Conservation (phyloP, 2,888 invertebrate species). For the Trachelus iudaicus region DNA sequence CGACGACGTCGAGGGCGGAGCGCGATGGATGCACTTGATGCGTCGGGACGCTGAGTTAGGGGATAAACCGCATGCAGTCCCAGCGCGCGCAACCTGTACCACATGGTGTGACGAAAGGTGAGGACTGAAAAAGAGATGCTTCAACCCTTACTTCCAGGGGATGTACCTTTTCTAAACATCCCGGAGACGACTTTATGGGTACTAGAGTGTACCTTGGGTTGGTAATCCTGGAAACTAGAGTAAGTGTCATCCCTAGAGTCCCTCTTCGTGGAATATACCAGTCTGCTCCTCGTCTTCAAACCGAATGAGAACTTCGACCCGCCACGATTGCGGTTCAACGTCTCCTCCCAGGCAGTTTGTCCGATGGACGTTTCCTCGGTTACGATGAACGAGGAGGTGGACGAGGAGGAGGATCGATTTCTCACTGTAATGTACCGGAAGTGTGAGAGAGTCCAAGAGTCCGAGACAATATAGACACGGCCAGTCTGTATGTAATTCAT, state of each 20-base stretch:
- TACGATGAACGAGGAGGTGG: not conserved
- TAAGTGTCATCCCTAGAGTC: not conserved
- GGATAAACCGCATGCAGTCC: conserved; percentile 52
- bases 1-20: not conserved
- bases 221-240: not conserved
- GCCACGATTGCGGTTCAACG: not conserved
- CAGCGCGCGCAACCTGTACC: conserved; percentile 51
- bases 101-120: not conserved
- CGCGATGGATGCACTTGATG: conserved; percentile 51
- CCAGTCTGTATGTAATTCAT: not conserved
- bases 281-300: not conserved
- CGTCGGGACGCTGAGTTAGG: conserved; percentile 43
- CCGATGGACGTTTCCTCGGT: not conserved
- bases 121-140: not conserved
- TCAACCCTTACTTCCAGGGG: not conserved
- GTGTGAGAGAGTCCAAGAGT: not conserved
- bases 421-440: not conserved
- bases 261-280: not conserved
- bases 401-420: not conserved
- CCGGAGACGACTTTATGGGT: not conserved
- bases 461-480: not conserved
- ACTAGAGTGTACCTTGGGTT: not conserved
- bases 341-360: not conserved
- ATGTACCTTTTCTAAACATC: not conserved
- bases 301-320: not conserved